Conservation (phyloP, 2,797 vertebrate genomes). For the Macropus fuliginosus region DNA sequence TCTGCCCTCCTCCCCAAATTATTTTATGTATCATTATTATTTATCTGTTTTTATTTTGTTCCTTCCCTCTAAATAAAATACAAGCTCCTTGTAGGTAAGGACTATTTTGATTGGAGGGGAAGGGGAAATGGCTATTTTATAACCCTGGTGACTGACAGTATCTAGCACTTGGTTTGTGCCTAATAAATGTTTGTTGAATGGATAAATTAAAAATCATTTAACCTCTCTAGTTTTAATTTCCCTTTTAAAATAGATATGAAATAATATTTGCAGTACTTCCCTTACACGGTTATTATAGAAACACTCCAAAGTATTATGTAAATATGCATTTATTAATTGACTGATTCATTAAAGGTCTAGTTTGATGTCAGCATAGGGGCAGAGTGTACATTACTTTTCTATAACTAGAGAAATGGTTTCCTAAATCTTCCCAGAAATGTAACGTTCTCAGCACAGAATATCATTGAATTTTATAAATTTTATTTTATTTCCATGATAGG, state of each 20-base stretch:
- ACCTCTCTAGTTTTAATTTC: not conserved
- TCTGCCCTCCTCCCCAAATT: not conserved
- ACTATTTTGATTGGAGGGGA: not conserved
- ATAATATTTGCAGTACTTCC: not conserved
- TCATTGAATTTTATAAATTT: not conserved
- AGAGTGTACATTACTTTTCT: not conserved
- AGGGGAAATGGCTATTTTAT: not conserved
- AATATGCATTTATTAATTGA: not conserved
- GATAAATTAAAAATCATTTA: not conserved
- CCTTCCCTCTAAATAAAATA: not conserved
- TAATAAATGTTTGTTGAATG: not conserved
- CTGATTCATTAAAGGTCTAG: not conserved
- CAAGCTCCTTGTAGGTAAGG: not conserved
- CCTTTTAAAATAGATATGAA: not conserved
- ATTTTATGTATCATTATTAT: not conserved
- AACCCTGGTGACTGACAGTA: not conserved
- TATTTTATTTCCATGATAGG: not conserved
- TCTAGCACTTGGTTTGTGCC: not conserved
- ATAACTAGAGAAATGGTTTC: not conserved
- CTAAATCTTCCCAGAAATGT: not conserved
- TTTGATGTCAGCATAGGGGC: not conserved
- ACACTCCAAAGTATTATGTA: not conserved
- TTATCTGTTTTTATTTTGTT: not conserved
- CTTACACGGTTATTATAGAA: not conserved
- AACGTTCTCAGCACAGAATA: not conserved